Evolutionary conservation across 1,140 invertebrate genomes (phyloP), one percentile per base, ranked within the genome.

Genomic region (Notospermus geniculatus): DNA sequence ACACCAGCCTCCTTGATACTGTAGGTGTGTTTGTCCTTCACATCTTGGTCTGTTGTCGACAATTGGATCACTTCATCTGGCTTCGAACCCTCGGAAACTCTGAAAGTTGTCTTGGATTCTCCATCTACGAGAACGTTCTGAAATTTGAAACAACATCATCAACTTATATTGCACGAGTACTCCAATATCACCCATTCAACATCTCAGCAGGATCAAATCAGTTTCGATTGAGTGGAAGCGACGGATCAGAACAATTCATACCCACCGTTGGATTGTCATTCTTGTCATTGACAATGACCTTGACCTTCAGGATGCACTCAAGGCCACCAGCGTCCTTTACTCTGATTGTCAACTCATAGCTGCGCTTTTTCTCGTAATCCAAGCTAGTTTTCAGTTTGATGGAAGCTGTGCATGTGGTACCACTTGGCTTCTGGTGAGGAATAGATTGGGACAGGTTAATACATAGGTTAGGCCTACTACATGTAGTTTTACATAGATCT

Each of bases 91-190:
- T 73, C 71, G 9, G 59, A 22, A 4, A 68, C 61, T 7, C 22
- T 53, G 0, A 70, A 27, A 9, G 53, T 54, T 11, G 36, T 29
- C n/a, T 30, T 45, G 11, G 62, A 30, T 54, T 60, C 19, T 13
- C 63, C 62, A 62, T 69, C 57, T 13, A 73, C 25, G 17, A 68
- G n/a, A 7, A 72, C 66, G 25, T 63, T 62, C 71, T 72, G 55
- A 11, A 59, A 59, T 25, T 25, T 46, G 32, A 57, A 36, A 30
- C 22, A 2, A 55, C 15, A 52, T 22, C 15, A 23, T n/a, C n/a
- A n/a, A n/a, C n/a, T n/a, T n/a, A n/a, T n/a, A n/a, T n/a, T n/a
- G n/a, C n/a, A n/a, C n/a, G n/a, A n/a, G n/a, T n/a, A n/a, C n/a
- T n/a, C n/a, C n/a, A n/a, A n/a, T n/a, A n/a, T n/a, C n/a, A n/a